Evolutionary conservation across 1,140 invertebrate species (phyloP).

Genomic region (Drosophila ficusphila): DNA sequence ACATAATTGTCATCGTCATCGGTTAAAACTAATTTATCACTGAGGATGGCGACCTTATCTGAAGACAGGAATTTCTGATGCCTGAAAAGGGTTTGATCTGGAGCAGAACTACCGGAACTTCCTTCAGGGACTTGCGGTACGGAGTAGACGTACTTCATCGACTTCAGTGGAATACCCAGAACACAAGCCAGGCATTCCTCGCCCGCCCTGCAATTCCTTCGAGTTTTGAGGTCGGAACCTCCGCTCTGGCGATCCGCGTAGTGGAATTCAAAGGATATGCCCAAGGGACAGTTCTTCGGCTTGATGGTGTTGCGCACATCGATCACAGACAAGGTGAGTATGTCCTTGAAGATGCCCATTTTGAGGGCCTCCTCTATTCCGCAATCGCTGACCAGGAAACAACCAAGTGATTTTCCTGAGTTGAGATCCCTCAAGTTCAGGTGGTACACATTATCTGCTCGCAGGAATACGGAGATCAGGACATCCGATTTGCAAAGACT

Average conservation of each 20-base stretch:
- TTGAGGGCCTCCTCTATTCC: conserved; percentile 52
- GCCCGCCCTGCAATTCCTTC: neutral
- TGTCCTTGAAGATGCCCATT: conserved; percentile 50
- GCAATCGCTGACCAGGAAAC: conserved; percentile 55
- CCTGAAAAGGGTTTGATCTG: no score
- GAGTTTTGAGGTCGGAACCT: neutral
- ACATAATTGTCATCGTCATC: neutral
- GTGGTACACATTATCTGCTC: conserved; percentile 70
- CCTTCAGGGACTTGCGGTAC: neutral
- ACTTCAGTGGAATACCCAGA: neutral
- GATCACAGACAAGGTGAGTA: conserved; percentile 68
- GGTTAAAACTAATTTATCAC: neutral
- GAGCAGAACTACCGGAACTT: neutral
- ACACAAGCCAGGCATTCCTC: neutral
- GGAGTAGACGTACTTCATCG: neutral
- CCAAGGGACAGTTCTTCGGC: conserved; percentile 18
- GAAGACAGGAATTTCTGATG: no score
- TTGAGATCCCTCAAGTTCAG: conserved; percentile 49
- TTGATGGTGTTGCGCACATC: conserved; percentile 57
- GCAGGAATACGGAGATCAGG: conserved; percentile 49
- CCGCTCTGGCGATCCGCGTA: conserved; percentile 17
- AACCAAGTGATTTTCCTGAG: conserved; percentile 40
- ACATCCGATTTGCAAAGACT: conserved; percentile 20
- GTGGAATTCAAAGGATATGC: conserved; percentile 58
- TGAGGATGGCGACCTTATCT: neutral